Evolutionary conservation across 2,888 invertebrate genomes (phyloP), one percentile per base, ranked within the genome.

Genomic region (Minunthozetes semirufus): DNA sequence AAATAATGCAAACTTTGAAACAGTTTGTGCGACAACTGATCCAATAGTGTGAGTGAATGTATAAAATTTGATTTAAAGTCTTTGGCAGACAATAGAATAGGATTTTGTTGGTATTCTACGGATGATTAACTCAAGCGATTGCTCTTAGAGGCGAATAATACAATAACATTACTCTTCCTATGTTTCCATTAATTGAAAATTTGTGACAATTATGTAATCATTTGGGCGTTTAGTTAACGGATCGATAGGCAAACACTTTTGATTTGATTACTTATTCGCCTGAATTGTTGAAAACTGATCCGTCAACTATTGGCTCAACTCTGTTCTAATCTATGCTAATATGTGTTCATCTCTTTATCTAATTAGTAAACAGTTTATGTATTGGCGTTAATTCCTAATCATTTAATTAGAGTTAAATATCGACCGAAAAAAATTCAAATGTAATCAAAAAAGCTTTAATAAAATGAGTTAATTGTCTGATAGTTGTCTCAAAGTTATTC

Each of bases 161-260:
- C 66, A 66, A 66, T 66, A 66, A 66, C 66, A 66, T 66, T 66
- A 66, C 66, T 19, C 19, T 33, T 63, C 1, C 29, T 59, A 8
- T 13, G 29, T 29, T 4, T 15, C 59, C 56, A 22, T 15, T 63
- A 66, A 66, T 66, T 38, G 66, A 66, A 33, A 66, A 66, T 38
- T 66, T 66, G 29, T 66, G 25, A 2, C 59, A 27, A 59, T 59
- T 59, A 27, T 59, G 59, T 29, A 59, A 59, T 59, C 25, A 29
- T 59, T 59, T 59, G 22, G 19, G 59, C 59, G 22, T 29, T 59
- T 27, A 59, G 5, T 48, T 17, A 48, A 48, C 22, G 59, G 27
- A 22, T 59, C 59, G 22, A 59, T 59, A 25, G 22, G 4, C 27
- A 1, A 27, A 59, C 15, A 59, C 25, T 27, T 59, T 27, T 59